phyloP scores from a whole-genome alignment of 2,888 invertebrate genomes.

The Drosophila monieri region DNA sequence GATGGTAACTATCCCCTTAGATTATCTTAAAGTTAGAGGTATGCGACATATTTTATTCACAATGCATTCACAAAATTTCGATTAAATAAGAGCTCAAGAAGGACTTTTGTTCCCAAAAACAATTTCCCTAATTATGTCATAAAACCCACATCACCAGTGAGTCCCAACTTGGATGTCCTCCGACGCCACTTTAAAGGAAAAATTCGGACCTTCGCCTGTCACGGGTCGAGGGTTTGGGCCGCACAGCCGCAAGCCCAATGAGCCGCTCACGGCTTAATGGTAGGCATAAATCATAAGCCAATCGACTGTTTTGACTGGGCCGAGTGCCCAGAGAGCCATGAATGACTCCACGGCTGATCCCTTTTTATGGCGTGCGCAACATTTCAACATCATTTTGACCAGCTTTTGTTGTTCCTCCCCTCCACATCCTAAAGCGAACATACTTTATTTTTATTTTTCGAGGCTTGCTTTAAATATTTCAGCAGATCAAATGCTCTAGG shows the following conservation, averaged over 20 bases:
- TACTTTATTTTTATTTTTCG: constrained; percentile 7
- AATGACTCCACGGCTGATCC: constrained; percentile 65
- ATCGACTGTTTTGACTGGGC: constrained; percentile 55
- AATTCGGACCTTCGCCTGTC: constrained; percentile 15
- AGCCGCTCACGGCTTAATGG: constrained; percentile 65
- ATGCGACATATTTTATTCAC: not conserved
- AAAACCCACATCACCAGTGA: constrained; percentile 21
- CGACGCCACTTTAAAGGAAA: constrained; percentile 26
- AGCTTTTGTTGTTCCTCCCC: constrained; percentile 3
- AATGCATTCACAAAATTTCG: not conserved
- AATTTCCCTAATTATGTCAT: constrained; percentile 25
- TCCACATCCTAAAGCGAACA: not conserved
- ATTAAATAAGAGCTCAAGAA: not conserved
- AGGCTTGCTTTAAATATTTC: constrained; percentile 30
- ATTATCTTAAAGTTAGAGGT: not conserved
- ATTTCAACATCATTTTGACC: constrained; percentile 53
- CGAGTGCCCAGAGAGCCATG: constrained; percentile 16
- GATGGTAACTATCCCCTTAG: not conserved
- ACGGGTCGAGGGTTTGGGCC: constrained; percentile 19
- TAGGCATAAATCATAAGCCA: constrained; percentile 74
- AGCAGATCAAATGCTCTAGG: constrained; percentile 20
- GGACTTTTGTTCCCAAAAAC: constrained; percentile 10
- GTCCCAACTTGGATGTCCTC: constrained; percentile 9
- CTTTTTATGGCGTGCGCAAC: constrained; percentile 69
- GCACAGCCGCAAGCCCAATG: constrained; percentile 49